Evolutionary conservation across 23 tunicate species (phyloP), one percentile per base, ranked within the genome.

Genomic region (Oikopleura dioica): DNA sequence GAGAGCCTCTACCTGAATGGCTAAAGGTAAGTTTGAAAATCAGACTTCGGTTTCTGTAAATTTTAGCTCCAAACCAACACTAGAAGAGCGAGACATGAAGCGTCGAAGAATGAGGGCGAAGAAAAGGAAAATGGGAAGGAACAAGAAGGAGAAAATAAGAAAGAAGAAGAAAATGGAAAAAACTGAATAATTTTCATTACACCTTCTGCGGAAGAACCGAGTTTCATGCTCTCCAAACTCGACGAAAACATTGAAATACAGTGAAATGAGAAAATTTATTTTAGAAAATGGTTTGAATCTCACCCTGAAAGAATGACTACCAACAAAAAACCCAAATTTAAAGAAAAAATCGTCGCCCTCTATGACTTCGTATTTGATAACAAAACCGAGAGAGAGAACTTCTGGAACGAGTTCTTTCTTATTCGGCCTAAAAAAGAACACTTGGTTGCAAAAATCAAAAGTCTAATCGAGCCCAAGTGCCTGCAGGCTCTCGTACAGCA

Each of bases 1-100:
- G 85, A n/a, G 76, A 79, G 1, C 84, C 82, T 0, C 79, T 91
- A 0, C 97, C 97, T 1, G 87, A 85, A 28, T 44, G 55, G 55
- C 55, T 44, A 9, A 9, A 44, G 55, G 55, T 44, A 44, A 44
- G 16, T 16, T 9, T 44, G 16, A 44, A 16, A 44, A 44, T 44
- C 55, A 16, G 9, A 44, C 55, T 44, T 9, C 16, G 55, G 55
- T 44, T 9, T 44, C n/a, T n/a, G n/a, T n/a, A n/a, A n/a, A n/a
- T n/a, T n/a, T n/a, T n/a, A n/a, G n/a, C n/a, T n/a, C n/a, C n/a
- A n/a, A n/a, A n/a, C n/a, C n/a, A n/a, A n/a, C n/a, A n/a, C n/a
- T n/a, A n/a, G n/a, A n/a, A n/a, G n/a, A n/a, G n/a, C n/a, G n/a
- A n/a, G n/a, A n/a, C n/a, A n/a, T n/a, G n/a, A n/a, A n/a, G n/a